Evolutionary conservation across 2,888 invertebrate genomes (phyloP), one percentile per base, ranked within the genome.

Genomic region (Lasioglossum morio): DNA sequence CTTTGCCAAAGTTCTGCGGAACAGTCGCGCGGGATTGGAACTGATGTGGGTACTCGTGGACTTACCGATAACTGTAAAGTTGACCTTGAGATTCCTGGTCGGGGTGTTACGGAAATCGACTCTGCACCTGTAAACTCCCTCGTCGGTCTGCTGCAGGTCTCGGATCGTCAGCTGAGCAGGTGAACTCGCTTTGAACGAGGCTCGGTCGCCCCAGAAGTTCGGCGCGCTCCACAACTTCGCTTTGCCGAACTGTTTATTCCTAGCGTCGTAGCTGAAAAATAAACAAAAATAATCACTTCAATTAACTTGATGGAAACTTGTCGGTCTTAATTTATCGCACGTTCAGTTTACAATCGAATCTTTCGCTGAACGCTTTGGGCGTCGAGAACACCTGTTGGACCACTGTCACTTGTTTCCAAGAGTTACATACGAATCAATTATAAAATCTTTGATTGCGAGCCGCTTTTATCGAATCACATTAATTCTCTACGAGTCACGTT

Each of bases 31-130:
- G 23, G 4, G n/a, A 69, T 69, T 14, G 37, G n/a, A 40, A 69
- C 37, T 10, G n/a, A 69, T 1, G 37, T 0, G 69, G 10, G 23
- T 37, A 2, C 4, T 23, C 10, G 4, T 12, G 40, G 34, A 74
- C 97, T 96, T 95, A 97, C 97, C 97, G 89, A 97, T 97, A 88
- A 97, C 97, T 89, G 97, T 97, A 91, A 97, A 96, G 95, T 97
- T 97, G 94, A 97, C 97, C 95, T 97, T 97, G 88, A 97, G 96
- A 94, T 97, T 97, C 92, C 97, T 96, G 74, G 97, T 97, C 72
- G 97, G 97, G 16, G 97, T 97, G 94, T 97, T 97, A 83, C 97
- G 96, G 94, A 97, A 97, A 94, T 97, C 97, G 82, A 97, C 97
- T 82, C 97, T 96, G 95, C 97, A 97, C 86, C 97, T 96, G 94